Conservation (phyloP, 2,113 vertebrate species). For the Petrocephalus microphthalmus region DNA sequence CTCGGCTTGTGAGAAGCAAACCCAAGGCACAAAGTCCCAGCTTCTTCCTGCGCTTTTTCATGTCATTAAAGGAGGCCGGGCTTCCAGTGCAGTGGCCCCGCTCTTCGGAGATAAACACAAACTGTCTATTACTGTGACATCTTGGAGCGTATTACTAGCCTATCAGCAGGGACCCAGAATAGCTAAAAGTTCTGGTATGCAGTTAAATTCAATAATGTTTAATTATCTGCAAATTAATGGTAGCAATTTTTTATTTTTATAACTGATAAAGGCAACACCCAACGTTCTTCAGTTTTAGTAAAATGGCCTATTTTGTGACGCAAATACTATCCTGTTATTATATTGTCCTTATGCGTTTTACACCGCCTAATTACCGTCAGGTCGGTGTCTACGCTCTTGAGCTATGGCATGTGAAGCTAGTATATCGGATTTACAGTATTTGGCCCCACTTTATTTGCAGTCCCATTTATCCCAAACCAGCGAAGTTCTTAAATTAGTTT, state of each 20-base stretch:
- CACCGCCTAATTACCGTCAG: neutral
- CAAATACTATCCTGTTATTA: neutral
- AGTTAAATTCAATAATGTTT: neutral
- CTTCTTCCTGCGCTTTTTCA: conserved; percentile 1
- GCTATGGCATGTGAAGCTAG: neutral
- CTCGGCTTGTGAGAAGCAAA: conserved; percentile 39
- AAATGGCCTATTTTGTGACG: neutral
- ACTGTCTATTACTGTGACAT: neutral
- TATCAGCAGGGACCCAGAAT: neutral
- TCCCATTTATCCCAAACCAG: neutral
- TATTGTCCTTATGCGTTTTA: neutral
- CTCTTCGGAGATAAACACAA: neutral
- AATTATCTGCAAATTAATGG: neutral
- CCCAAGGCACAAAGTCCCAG: conserved; percentile 2
- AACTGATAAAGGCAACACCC: neutral
- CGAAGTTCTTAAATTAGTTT: neutral
- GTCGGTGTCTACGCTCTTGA: neutral
- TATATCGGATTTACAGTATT: neutral
- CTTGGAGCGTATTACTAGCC: neutral
- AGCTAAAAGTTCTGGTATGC: neutral
- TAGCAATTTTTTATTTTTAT: neutral
- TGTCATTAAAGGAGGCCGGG: neutral
- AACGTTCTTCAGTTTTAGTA: neutral
- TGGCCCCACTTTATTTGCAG: neutral
- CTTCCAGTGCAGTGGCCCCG: neutral